Percentiles rank a stretch among this genome's conserved stretches.
Evolutionary conservation across 2,888 invertebrate species (phyloP).

Genomic region (Keiferia lycopersicella): DNA sequence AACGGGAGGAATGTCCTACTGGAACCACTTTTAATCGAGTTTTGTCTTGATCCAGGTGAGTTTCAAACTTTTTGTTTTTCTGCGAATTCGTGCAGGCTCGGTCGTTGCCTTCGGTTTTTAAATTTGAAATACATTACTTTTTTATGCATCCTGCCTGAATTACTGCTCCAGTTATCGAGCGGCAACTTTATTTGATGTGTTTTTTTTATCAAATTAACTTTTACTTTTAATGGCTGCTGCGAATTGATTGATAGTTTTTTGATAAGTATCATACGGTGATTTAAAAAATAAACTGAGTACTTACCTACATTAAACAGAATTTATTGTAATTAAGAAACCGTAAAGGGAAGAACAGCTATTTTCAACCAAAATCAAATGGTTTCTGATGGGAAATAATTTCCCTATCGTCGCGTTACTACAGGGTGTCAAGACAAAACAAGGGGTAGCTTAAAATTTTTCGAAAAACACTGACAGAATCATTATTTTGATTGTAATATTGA

Average conservation of each 20-base stretch:
- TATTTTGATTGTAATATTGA: too few relatives aligned
- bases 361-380: too few relatives aligned
- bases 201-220: neutral
- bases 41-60: slow-evolving; percentile 68
- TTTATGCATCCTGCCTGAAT: neutral
- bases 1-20: slow-evolving; percentile 40
- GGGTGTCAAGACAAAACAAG: too few relatives aligned
- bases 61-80: slow-evolving; percentile 45
- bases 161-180: neutral
- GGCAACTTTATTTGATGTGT: neutral
- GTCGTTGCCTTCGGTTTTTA: slow-evolving; percentile 54
- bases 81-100: slow-evolving; percentile 39
- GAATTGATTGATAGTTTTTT: neutral
- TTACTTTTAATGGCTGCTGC: neutral
- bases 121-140: slow-evolving; percentile 12
- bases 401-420: too few relatives aligned
- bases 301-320: too few relatives aligned
- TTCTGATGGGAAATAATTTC: too few relatives aligned
- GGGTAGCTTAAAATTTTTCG: too few relatives aligned
- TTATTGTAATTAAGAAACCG: too few relatives aligned
- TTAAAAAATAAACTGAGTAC: neutral
- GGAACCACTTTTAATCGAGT: slow-evolving; percentile 61
- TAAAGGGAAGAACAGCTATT: too few relatives aligned
- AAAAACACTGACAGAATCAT: too few relatives aligned
- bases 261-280: neutral